Conservation (phyloP, 2,888 invertebrate genomes). For the Pyrocoelia pectoralis region DNA sequence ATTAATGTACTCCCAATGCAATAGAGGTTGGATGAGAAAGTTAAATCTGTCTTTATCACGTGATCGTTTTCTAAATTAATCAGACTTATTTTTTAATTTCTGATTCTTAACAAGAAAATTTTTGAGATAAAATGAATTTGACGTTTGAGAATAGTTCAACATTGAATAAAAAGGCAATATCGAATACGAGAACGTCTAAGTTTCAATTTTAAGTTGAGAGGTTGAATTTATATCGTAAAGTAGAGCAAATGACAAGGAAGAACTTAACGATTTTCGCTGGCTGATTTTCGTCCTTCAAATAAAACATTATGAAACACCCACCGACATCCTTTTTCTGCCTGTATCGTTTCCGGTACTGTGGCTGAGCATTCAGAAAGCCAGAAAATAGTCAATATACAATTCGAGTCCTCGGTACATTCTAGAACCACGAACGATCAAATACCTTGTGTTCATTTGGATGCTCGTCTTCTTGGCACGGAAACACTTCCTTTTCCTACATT, state of each 20-base stretch:
- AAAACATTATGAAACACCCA: conserved; percentile 52
- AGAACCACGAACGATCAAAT: conserved; percentile 42
- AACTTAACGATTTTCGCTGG: conserved; percentile 51
- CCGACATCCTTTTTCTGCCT: conserved; percentile 51
- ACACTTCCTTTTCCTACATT: conserved; percentile 31
- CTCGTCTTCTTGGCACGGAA: conserved; percentile 13
- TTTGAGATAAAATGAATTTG: background rate
- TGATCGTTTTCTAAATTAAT: conserved; percentile 6
- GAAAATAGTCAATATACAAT: conserved; percentile 49
- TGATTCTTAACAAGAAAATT: background rate
- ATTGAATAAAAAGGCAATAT: background rate
- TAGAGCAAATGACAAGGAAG: conserved; percentile 46
- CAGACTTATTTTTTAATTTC: background rate
- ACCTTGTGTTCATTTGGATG: conserved; percentile 28
- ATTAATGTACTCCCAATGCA: conserved; percentile 1
- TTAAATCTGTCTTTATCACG: conserved; percentile 3
- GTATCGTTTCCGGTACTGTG: conserved; percentile 50
- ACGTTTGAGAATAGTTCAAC: background rate
- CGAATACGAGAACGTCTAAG: background rate
- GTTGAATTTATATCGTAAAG: conserved; percentile 31
- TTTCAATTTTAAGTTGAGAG: conserved; percentile 1
- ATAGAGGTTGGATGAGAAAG: background rate
- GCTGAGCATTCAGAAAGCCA: conserved; percentile 43
- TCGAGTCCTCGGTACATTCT: conserved; percentile 45
- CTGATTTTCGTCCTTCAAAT: conserved; percentile 51